phyloP scores from a whole-genome alignment of 2,797 vertebrate species.

The Anas georgica region DNA sequence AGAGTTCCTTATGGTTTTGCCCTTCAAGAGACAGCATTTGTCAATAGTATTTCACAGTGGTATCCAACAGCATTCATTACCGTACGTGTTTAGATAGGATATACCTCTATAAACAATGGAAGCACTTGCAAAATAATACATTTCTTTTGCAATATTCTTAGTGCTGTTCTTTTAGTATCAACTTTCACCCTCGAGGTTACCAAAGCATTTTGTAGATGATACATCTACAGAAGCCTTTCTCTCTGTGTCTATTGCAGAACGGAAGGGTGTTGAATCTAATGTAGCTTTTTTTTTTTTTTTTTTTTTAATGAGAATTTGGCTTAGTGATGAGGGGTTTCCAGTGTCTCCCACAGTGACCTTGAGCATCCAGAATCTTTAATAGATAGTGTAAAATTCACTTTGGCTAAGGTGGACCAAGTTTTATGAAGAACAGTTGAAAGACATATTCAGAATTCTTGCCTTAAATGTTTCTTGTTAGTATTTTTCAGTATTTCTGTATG shows the following conservation, averaged over 20 bases:
- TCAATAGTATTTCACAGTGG: background rate
- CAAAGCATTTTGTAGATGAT: background rate
- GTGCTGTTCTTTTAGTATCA: background rate
- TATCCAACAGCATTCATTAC: background rate
- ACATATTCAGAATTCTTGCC: background rate
- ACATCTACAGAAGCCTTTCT: background rate
- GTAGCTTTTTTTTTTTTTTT: background rate
- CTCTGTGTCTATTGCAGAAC: background rate
- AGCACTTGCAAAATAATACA: background rate
- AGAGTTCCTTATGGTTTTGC: background rate
- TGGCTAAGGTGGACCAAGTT: background rate
- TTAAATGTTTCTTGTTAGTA: background rate
- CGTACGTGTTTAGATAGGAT: background rate
- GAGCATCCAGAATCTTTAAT: background rate
- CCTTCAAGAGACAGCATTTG: background rate
- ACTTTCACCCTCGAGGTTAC: background rate
- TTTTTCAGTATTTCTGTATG: background rate
- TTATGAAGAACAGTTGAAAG: background rate
- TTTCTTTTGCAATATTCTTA: background rate
- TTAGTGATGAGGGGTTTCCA: background rate
- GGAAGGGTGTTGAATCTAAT: fast-evolving
- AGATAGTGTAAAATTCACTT: background rate
- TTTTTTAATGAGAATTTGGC: background rate
- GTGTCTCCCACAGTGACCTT: background rate
- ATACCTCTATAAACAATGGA: background rate